Conservation (phyloP, 2,797 vertebrate genomes). For the Melanotaenia nigrans region DNA sequence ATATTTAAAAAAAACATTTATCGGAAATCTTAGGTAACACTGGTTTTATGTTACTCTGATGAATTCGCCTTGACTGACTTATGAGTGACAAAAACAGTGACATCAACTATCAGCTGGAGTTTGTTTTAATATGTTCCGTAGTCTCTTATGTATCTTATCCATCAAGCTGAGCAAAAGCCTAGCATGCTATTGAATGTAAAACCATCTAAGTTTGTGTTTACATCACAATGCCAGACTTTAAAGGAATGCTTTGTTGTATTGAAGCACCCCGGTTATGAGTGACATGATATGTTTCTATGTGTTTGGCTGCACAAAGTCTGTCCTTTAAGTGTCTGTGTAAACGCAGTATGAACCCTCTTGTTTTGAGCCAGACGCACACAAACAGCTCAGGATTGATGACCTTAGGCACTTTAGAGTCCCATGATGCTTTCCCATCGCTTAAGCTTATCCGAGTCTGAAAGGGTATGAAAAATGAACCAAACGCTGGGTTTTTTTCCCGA, state of each 20-base stretch:
- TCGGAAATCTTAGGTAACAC: slow-evolving; percentile 4
- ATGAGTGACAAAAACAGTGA: slow-evolving; percentile 59
- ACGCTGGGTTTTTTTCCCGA: not conserved
- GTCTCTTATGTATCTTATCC: slow-evolving; percentile 62
- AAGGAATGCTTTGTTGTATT: slow-evolving; percentile 34
- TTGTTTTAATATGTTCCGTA: slow-evolving; percentile 51
- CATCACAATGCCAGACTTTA: slow-evolving; percentile 20
- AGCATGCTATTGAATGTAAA: slow-evolving; percentile 58
- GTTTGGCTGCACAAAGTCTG: slow-evolving; percentile 27
- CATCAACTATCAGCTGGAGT: slow-evolving; percentile 44
- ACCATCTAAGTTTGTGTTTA: slow-evolving; percentile 54
- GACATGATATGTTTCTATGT: slow-evolving; percentile 33
- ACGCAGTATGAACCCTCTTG: slow-evolving; percentile 31
- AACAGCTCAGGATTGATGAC: slow-evolving; percentile 48
- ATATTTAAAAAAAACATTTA: slow-evolving; percentile 3
- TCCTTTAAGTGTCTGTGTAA: slow-evolving; percentile 29
- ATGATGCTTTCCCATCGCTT: slow-evolving; percentile 56
- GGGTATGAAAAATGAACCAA: slow-evolving; percentile 22
- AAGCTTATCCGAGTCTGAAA: slow-evolving; percentile 32
- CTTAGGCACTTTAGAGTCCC: slow-evolving; percentile 55
- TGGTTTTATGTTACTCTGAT: slow-evolving; percentile 34
- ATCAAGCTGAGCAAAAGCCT: slow-evolving; percentile 67
- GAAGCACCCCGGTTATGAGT: slow-evolving; percentile 29
- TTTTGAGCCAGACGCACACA: slow-evolving; percentile 31
- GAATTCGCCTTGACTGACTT: slow-evolving; percentile 37